phyloP scores from a whole-genome alignment of 2,113 vertebrate species.

The Rhea americana region DNA sequence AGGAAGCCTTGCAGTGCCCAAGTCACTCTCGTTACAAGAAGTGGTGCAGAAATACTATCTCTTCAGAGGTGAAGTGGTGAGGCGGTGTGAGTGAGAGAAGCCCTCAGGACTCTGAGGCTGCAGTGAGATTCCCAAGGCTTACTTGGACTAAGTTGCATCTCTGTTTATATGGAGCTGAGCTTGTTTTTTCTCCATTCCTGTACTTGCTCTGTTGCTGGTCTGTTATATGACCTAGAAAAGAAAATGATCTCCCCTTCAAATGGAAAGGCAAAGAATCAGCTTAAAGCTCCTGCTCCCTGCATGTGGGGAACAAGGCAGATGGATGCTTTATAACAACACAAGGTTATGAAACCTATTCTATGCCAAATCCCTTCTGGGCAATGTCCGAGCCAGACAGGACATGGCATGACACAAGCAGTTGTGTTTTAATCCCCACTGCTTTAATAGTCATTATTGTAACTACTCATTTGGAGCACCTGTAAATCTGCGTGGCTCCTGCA shows the following conservation, averaged over 20 bases:
- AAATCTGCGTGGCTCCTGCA: fast-evolving
- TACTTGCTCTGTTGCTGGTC: conserved; percentile 4
- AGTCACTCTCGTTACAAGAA: background rate
- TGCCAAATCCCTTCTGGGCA: background rate
- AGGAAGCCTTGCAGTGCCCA: background rate
- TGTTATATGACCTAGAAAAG: conserved; percentile 55
- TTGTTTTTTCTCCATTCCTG: background rate
- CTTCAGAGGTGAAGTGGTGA: background rate
- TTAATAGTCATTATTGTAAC: background rate
- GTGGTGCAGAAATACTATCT: background rate
- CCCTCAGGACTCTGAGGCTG: fast-evolving
- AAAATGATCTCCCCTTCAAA: background rate
- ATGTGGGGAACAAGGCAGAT: conserved; percentile 17
- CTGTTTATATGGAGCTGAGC: background rate
- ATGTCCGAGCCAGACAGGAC: background rate
- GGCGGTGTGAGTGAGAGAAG: background rate
- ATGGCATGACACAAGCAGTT: background rate
- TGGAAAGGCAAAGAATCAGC: conserved; percentile 11
- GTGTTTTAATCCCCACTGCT: background rate
- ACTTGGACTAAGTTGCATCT: background rate
- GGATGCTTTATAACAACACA: background rate
- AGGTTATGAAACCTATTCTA: background rate
- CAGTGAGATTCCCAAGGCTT: background rate
- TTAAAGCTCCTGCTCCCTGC: conserved; percentile 20
- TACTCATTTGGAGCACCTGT: background rate